phyloP scores from a whole-genome alignment of 2,113 vertebrate genomes.

The Dasyprocta punctata region DNA sequence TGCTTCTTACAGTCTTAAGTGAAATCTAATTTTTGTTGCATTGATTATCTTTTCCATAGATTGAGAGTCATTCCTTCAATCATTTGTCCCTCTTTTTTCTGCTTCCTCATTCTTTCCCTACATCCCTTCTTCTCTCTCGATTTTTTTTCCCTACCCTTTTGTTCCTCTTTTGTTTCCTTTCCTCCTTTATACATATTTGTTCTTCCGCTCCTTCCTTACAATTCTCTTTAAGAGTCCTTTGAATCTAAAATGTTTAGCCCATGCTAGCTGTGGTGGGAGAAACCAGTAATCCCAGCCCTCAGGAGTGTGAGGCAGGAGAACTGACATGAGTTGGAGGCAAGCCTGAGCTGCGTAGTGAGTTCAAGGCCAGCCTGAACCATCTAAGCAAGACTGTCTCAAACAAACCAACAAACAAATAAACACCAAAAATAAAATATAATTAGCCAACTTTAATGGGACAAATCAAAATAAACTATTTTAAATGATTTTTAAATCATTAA shows the following conservation, averaged over 20 bases:
- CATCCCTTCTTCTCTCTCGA: neutral
- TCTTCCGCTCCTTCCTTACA: neutral
- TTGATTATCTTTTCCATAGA: neutral
- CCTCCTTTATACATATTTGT: neutral
- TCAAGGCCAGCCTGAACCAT: neutral
- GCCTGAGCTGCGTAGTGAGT: neutral
- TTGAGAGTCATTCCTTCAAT: neutral
- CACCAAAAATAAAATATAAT: neutral
- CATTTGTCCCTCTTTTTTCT: neutral
- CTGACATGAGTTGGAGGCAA: neutral
- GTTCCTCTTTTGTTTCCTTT: neutral
- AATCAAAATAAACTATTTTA: neutral
- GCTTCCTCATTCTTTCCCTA: neutral
- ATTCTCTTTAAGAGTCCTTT: neutral
- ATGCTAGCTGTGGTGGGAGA: neutral
- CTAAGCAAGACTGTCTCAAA: neutral
- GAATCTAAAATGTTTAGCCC: neutral
- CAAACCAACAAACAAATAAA: neutral
- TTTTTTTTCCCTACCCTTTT: neutral
- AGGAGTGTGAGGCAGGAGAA: neutral
- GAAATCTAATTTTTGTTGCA: neutral
- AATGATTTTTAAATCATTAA: neutral
- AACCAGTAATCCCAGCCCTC: neutral
- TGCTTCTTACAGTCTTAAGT: neutral
- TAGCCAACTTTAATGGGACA: neutral